phyloP scores from a whole-genome alignment of 2,113 vertebrate species.

The Arvicanthis niloticus region DNA sequence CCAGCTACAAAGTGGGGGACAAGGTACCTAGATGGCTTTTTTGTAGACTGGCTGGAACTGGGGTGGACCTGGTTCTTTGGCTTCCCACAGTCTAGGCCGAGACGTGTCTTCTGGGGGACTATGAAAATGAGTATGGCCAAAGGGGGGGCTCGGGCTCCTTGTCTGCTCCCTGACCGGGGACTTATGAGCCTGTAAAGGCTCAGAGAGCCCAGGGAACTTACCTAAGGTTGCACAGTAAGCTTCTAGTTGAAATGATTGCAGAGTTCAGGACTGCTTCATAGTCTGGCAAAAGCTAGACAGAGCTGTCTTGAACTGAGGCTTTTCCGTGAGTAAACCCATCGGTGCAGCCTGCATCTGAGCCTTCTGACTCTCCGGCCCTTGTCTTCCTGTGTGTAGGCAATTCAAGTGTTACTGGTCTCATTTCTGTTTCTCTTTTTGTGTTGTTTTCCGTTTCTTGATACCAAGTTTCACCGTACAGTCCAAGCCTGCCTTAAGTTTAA shows the following conservation, averaged over 20 bases:
- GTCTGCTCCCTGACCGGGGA: neutral
- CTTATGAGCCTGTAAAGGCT: neutral
- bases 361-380: neutral
- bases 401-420: neutral
- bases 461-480: too few species aligned
- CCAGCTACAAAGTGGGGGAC: conserved; percentile 95
- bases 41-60: too few species aligned
- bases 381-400: rapidly evolving
- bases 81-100: rapidly evolving
- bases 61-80: neutral
- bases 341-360: neutral
- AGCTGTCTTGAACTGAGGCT: neutral
- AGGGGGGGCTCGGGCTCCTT: neutral
- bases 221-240: neutral
- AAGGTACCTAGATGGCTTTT: conserved; percentile 88
- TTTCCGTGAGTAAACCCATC: neutral
- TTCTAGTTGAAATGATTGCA: neutral
- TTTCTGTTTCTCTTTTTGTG: neutral
- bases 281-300: neutral
- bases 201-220: neutral
- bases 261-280: neutral
- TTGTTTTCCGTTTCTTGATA: neutral
- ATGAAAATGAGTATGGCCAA: neutral
- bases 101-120: neutral
- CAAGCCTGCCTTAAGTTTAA: neutral